A percentile compares a stretch with the other conserved stretches of the same genome.
These are phyloP conservation scores for Laticauda colubrina DNA, from an alignment of 2,113 vertebrate species.

Conservation along the genomic window DNA sequence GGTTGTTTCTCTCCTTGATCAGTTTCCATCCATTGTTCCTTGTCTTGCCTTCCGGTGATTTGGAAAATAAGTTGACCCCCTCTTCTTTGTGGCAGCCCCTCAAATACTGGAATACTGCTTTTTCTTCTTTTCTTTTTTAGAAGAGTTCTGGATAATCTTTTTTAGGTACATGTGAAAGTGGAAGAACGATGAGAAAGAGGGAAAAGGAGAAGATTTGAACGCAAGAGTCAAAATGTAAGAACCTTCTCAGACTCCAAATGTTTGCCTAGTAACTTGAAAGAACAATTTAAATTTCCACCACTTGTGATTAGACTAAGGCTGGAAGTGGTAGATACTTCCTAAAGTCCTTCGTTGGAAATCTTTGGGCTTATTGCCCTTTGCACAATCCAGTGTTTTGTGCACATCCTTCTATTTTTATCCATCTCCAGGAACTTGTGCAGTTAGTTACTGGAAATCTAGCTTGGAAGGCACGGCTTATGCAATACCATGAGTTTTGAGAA, in stretches of 20 bases:
- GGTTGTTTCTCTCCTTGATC: not conserved
- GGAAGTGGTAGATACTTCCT: not conserved
- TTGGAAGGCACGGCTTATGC: slow-evolving; percentile 60
- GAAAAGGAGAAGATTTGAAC: not conserved
- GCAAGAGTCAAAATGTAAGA: not conserved
- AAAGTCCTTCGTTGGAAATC: not conserved
- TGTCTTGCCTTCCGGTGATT: not conserved
- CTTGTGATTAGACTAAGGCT: not conserved
- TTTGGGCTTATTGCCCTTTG: not conserved
- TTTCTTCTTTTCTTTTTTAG: not conserved
- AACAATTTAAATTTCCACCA: not conserved
- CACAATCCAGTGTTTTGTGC: slow-evolving; percentile 31
- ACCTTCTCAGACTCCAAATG: not conserved
- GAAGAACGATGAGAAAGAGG: not conserved
- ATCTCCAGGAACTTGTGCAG: slow-evolving; percentile 51
- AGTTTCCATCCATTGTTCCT: not conserved
- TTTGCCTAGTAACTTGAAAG: too few relatives aligned
- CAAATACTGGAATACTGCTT: not conserved
- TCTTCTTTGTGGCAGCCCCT: not conserved
- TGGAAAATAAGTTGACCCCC: not conserved
- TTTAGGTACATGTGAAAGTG: not conserved
- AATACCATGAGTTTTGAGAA: slow-evolving; percentile 47
- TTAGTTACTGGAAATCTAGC: slow-evolving; percentile 65
- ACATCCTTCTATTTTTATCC: slow-evolving; percentile 51
- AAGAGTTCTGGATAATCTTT: not conserved